Evolutionary conservation across 2,113 vertebrate species (phyloP).

Genomic region (Dicaeum eximium): DNA sequence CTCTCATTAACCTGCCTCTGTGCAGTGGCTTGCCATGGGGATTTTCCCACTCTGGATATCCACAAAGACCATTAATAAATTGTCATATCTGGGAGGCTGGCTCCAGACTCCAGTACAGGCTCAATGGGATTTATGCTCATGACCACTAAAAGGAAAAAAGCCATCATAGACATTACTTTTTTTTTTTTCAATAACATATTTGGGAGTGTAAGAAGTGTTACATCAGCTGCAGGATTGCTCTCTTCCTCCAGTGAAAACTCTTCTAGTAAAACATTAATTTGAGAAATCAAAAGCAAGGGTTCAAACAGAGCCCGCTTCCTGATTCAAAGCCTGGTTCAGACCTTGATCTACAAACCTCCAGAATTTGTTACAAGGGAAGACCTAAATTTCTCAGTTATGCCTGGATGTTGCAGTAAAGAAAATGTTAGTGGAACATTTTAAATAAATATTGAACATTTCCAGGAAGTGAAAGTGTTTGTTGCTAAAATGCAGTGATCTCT

Average conservation of each 20-base stretch:
- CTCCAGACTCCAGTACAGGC: background rate
- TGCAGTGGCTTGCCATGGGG: background rate
- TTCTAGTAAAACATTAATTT: slow-evolving; percentile 56
- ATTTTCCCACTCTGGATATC: background rate
- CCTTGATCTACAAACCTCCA: background rate
- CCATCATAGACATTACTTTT: background rate
- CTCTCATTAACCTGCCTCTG: background rate
- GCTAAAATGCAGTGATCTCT: background rate
- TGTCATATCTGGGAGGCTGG: background rate
- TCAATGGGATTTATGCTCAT: background rate
- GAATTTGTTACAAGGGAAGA: background rate
- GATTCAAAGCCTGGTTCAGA: slow-evolving; percentile 25
- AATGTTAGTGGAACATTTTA: background rate
- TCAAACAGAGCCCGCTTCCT: slow-evolving; percentile 20
- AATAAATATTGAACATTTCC: background rate
- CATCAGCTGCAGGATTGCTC: background rate
- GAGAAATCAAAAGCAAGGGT: background rate
- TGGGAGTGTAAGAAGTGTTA: background rate
- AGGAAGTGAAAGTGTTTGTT: background rate
- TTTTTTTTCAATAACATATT: background rate
- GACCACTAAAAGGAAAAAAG: background rate
- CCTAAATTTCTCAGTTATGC: background rate
- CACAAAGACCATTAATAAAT: background rate
- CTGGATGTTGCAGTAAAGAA: background rate
- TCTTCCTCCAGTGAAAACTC: background rate